phyloP scores from a whole-genome alignment of 37 sponge, comb jelly and placozoan species.

The Mnemiopsis leidyi region DNA sequence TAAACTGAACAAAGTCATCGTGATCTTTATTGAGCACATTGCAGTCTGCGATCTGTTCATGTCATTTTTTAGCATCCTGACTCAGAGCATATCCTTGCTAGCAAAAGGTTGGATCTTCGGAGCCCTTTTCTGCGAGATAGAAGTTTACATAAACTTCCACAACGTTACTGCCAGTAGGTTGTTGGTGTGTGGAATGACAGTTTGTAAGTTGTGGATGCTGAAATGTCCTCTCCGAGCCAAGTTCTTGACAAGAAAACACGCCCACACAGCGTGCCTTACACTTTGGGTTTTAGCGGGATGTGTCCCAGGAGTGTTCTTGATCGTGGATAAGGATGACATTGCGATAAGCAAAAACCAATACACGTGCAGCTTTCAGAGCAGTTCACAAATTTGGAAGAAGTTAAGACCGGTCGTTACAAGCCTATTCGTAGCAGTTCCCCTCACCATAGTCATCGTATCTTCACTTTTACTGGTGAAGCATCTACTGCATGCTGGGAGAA shows the following conservation, averaged over 20 bases:
- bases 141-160: neutral
- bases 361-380: neutral
- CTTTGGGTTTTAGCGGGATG: neutral
- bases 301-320: neutral
- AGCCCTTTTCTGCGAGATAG: neutral
- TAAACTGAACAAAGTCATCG: neutral
- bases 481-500: neutral
- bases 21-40: neutral
- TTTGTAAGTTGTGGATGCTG: neutral
- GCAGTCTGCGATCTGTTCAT: neutral
- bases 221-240: neutral
- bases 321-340: neutral
- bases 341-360: neutral
- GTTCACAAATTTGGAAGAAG: neutral
- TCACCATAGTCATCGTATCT: neutral
- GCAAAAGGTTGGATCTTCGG: neutral
- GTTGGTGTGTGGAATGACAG: neutral
- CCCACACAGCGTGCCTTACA: neutral
- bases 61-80: neutral
- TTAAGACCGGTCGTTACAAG: neutral
- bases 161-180: neutral
- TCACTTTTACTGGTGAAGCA: neutral
- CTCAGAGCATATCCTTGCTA: neutral
- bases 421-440: neutral
- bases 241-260: neutral